Evolutionary conservation across 2,113 vertebrate species (phyloP), one percentile per base, ranked within the genome.

Genomic region (Hyla sarda): DNA sequence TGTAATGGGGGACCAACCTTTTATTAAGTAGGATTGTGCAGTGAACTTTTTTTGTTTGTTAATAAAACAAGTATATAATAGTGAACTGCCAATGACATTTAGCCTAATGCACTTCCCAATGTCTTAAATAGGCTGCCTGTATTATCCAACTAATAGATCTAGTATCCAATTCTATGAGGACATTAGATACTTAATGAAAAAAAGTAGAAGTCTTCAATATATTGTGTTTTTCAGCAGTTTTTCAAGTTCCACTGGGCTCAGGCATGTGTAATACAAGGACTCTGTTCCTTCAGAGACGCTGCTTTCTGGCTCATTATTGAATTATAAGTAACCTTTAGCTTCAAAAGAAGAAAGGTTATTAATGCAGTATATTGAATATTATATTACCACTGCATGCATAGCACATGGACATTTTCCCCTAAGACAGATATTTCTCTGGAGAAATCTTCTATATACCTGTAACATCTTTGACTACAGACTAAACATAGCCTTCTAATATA

Each of bases 261-360:
- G 48, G 16, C 23, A 52, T 69, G 41, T 85, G 75, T 78, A 85
- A 85, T 78, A 78, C 45, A 78, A 74, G 60, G 52, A 78, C 83
- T 79, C 52, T 79, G 77, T 79, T 85, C 47, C 48, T 77, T 77
- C 58, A 67, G 58, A 77, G 54, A 13, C 73, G 69, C 37, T 16
- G 25, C 52, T 85, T 62, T 78, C 56, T 78, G 47, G 16, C 58
- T 62, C 41, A 84, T 76, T 85, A 85, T 85, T 85, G 54, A 78
- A 78, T 85, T 85, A 85, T 69, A 67, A 50, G 74, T 78, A 69
- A 48, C 47, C 76, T 78, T 78, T 85, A 32, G 48, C 73, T 41
- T 80, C 37, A 60, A 30, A 58, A 32, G 7, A 17, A 21, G 37
- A 7, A 32, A 25, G 14, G 56, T 80, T 62, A 62, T 47, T 65